Conservation (phyloP, 2,113 vertebrate genomes). For the Danionella cerebrum region DNA sequence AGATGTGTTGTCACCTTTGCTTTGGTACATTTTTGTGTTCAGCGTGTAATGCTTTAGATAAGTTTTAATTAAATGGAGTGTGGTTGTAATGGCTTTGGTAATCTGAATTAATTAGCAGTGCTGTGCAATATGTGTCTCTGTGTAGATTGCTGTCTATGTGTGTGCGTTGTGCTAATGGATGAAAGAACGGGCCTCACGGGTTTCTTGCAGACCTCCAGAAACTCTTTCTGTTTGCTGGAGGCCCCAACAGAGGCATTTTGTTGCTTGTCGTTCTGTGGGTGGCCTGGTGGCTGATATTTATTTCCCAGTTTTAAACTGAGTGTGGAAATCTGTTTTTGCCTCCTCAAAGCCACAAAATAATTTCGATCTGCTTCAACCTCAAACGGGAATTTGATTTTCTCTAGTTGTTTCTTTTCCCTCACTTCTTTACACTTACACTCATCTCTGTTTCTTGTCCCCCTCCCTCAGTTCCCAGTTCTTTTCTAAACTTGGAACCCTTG, state of each 20-base stretch:
- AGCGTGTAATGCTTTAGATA: slow-evolving; percentile 83
- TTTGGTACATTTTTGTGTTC: not conserved
- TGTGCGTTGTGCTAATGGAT: slow-evolving; percentile 64
- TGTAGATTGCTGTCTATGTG: slow-evolving; percentile 61
- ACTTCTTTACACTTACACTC: slow-evolving; percentile 2
- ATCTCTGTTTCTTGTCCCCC: slow-evolving; percentile 37
- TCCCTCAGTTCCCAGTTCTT: slow-evolving; percentile 35
- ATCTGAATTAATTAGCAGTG: slow-evolving; percentile 87
- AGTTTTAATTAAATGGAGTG: slow-evolving; percentile 88
- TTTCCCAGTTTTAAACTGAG: slow-evolving; percentile 84
- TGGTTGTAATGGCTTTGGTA: slow-evolving; percentile 82
- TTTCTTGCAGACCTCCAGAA: slow-evolving; percentile 78
- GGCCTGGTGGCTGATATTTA: slow-evolving; percentile 78
- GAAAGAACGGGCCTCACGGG: slow-evolving; percentile 77
- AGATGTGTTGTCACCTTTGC: not conserved
- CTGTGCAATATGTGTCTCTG: slow-evolving; percentile 64
- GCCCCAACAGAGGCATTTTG: slow-evolving; percentile 85
- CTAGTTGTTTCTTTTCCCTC: slow-evolving; percentile 31
- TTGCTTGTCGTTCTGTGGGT: slow-evolving; percentile 81
- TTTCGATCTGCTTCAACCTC: not conserved
- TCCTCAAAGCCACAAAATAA: slow-evolving; percentile 9
- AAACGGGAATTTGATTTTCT: slow-evolving; percentile 19
- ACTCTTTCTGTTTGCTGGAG: slow-evolving; percentile 75
- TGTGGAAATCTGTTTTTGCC: slow-evolving; percentile 54
- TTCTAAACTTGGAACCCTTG: slow-evolving; percentile 34